Evolutionary conservation across 2,797 vertebrate genomes (phyloP), one percentile per base, ranked within the genome.

Genomic region (Mycteria americana): DNA sequence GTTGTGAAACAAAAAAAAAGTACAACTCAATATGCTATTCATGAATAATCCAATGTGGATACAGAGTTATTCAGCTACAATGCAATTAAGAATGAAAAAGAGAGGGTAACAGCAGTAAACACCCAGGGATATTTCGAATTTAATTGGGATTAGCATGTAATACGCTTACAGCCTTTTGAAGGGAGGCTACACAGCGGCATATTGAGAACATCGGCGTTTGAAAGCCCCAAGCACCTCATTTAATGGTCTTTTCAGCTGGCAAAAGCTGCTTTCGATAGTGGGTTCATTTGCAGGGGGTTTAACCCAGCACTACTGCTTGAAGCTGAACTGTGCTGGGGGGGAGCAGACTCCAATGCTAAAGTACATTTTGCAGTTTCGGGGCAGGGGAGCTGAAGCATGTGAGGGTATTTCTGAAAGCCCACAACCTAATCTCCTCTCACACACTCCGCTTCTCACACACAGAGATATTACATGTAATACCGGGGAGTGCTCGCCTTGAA

Each of bases 91-190:
- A 94, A 81, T 45, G 72, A 92, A 95, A 95, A 85, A 85, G 90
- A 91, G 86, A 90, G 82, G 63, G 64, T 79, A 85, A 85, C 80
- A 84, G 96, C 37, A 4, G 86, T 91, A 96, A 97, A 96, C 95
- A 97, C 84, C 69, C 85, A 67, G 63, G 76, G 91, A 94, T 93
- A 88, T 91, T 96, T 95, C 79, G 87, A 91, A 96, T 95, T 95
- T 95, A 95, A 95, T 95, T 97, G 87, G 95, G 93, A 96, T 93
- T 93, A 93, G 85, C 93, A 85, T 28, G 41, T 90, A 85, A 94
- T 81, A 92, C 33, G 93, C 89, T 95, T 83, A 82, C 35, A 79
- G 85, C 73, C 92, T 93, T 95, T 96, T 96, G 96, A 94, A 85
- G 76, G 88, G 90, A 95, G 65, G 75, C 68, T 89, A 45, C 31